These are phyloP conservation scores for Zygogramma bicolorata DNA, from an alignment of 2,888 invertebrate species.

Conservation along the genomic window DNA sequence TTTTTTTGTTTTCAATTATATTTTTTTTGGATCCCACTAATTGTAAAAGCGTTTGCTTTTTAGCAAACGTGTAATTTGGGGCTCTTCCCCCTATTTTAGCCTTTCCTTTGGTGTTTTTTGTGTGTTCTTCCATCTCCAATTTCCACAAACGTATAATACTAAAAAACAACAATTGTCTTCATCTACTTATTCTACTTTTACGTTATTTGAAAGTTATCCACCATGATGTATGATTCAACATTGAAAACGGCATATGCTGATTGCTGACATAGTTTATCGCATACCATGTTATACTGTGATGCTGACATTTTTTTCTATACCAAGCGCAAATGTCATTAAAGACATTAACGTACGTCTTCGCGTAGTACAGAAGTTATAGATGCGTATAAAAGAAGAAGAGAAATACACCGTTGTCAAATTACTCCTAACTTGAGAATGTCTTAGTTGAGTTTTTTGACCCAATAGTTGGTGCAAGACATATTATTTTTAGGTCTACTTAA, in stretches of 20 bases:
- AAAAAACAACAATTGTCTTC: no score
- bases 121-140: not conserved
- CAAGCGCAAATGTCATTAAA: not conserved
- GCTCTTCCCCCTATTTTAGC: constrained; percentile 1
- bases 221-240: not conserved
- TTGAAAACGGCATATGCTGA: not conserved
- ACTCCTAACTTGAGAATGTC: not conserved
- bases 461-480: not conserved
- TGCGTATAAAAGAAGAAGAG: not conserved
- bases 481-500: not conserved
- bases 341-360: not conserved
- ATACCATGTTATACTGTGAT: no score
- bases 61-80: constrained; percentile 6
- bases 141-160: not conserved
- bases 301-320: not conserved
- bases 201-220: not conserved
- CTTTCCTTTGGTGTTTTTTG: not conserved
- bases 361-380: not conserved
- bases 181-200: no score
- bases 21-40: not conserved
- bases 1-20: not conserved
- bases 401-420: not conserved
- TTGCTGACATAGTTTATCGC: no score
- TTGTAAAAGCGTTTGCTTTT: not conserved
- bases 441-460: constrained; percentile 2